phyloP scores from a whole-genome alignment of 2,797 vertebrate species.

The Pitangus sulphuratus region DNA sequence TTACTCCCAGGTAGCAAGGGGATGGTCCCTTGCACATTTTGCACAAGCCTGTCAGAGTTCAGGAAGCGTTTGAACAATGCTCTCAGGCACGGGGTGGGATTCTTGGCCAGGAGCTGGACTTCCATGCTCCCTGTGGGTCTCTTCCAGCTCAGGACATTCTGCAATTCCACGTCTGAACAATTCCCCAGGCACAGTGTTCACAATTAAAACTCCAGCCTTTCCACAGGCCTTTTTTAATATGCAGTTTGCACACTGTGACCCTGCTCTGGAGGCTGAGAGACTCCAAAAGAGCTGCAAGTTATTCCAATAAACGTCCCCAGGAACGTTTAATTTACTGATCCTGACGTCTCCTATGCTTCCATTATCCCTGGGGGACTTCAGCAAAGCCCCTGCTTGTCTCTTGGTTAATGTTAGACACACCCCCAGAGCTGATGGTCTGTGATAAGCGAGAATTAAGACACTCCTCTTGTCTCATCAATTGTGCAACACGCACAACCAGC shows the following conservation, averaged over 20 bases:
- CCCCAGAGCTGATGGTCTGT: not conserved
- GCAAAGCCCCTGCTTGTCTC: not conserved
- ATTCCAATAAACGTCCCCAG: not conserved
- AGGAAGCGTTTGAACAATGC: not conserved
- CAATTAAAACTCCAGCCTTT: not conserved
- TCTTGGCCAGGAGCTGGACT: not conserved
- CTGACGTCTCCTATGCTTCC: not conserved
- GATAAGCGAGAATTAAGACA: not conserved
- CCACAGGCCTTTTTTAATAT: not conserved
- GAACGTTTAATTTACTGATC: not conserved
- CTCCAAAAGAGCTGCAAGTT: not conserved
- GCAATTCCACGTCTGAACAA: rapidly evolving
- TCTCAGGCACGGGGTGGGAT: not conserved
- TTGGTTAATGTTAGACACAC: not conserved
- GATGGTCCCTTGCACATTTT: not conserved
- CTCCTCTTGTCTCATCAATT: not conserved
- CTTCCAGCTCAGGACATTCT: not conserved
- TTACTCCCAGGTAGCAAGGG: not conserved
- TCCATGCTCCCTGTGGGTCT: rapidly evolving
- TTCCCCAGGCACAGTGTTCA: not conserved
- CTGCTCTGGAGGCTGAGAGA: not conserved
- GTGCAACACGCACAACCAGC: not conserved
- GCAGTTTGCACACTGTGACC: not conserved
- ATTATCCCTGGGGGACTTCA: not conserved
- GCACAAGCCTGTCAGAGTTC: not conserved